Conservation (phyloP, 2,888 invertebrate genomes). For the Cantharis rufa region DNA sequence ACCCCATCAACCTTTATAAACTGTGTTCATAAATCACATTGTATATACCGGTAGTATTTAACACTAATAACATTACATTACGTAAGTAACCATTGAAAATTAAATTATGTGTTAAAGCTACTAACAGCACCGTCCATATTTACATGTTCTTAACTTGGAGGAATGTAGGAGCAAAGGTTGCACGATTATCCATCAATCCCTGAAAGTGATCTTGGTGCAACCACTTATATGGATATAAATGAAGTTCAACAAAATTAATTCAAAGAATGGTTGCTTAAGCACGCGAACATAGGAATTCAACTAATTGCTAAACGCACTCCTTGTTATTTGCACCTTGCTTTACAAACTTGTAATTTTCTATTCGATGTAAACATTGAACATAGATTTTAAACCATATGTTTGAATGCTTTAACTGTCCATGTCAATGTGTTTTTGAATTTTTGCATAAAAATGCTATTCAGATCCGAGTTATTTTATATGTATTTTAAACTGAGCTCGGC, state of each 20-base stretch:
- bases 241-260: conserved; percentile 30
- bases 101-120: conserved; percentile 17
- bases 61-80: not conserved
- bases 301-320: conserved; percentile 22
- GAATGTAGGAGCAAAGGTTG: conserved; percentile 30
- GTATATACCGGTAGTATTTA: not conserved
- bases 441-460: not conserved
- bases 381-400: not conserved
- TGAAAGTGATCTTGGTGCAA: conserved; percentile 13
- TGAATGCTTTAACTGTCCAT: not conserved
- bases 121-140: conserved; percentile 21
- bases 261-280: conserved; percentile 24
- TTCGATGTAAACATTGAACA: not conserved
- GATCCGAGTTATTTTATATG: not conserved
- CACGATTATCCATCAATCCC: conserved; percentile 25
- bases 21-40: not conserved
- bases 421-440: not conserved
- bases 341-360: conserved; percentile 5
- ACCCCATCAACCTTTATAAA: not conserved
- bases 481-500: not conserved
- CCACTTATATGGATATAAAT: conserved; percentile 30
- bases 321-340: conserved; percentile 17
- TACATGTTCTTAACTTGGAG: conserved; percentile 26
- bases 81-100: conserved; percentile 12
- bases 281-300: conserved; percentile 30